phyloP scores from a whole-genome alignment of 2,797 vertebrate species.

The Moxostoma hubbsi region DNA sequence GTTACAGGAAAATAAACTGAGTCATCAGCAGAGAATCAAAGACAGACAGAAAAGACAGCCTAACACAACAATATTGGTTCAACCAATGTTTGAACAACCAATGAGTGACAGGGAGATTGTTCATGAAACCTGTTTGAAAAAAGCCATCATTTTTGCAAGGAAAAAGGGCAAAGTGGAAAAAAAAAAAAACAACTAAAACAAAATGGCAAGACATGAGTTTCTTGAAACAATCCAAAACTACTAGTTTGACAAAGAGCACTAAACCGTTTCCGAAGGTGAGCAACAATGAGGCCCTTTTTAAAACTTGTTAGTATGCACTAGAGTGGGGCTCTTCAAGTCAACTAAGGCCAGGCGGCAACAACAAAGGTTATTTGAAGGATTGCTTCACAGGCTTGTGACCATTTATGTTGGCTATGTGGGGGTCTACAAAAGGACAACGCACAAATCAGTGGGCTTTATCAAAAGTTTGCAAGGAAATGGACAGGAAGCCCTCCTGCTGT shows the following conservation, averaged over 20 bases:
- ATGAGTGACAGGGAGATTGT: too few species aligned
- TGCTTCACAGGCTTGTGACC: conserved; percentile 2
- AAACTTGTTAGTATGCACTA: conserved; percentile 53
- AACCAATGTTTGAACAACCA: too few species aligned
- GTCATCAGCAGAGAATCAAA: not conserved
- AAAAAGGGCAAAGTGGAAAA: too few species aligned
- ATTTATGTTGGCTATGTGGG: conserved; percentile 38
- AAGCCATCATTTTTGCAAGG: too few species aligned
- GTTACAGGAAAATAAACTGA: not conserved
- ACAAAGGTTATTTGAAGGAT: conserved; percentile 45
- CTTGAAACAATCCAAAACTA: not conserved
- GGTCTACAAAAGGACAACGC: conserved; percentile 23
- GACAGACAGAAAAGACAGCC: too few species aligned
- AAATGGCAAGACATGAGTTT: not conserved
- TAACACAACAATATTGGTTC: too few species aligned
- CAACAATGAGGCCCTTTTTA: conserved; percentile 33
- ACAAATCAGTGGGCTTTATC: conserved; percentile 46
- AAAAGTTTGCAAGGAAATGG: conserved; percentile 18
- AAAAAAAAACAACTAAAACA: too few species aligned
- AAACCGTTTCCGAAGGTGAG: conserved; percentile 10
- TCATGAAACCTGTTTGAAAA: too few species aligned
- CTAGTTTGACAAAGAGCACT: not conserved
- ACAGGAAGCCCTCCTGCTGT: conserved; percentile 44
- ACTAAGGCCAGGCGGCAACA: too few species aligned
- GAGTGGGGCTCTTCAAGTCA: conserved; percentile 27